These are phyloP conservation scores for Pentalonia nigronervosa DNA, from an alignment of 1,140 invertebrate species.

Conservation along the genomic window DNA sequence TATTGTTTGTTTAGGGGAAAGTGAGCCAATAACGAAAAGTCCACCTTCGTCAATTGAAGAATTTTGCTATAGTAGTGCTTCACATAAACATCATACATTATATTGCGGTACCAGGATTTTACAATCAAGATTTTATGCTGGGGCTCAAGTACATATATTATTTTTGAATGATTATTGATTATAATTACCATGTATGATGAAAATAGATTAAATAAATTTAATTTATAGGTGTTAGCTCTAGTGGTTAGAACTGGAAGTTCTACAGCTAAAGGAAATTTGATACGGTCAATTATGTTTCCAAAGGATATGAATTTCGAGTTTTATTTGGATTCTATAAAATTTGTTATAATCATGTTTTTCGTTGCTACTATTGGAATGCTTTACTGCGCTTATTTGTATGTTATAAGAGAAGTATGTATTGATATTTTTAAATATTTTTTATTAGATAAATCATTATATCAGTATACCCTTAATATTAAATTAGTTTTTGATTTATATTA, in stretches of 20 bases:
- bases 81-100: slow-evolving; percentile 80
- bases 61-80: slow-evolving; percentile 67
- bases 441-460: neutral
- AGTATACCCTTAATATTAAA: neutral
- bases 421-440: neutral
- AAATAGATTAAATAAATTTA: slow-evolving; percentile 62
- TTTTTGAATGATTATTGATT: neutral
- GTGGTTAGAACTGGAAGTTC: slow-evolving; percentile 87
- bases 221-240: slow-evolving; percentile 75
- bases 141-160: slow-evolving; percentile 67
- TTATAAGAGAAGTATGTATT: slow-evolving; percentile 66
- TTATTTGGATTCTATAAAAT: slow-evolving; percentile 87
- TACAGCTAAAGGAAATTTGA: slow-evolving; percentile 88
- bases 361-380: slow-evolving; percentile 69
- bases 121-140: slow-evolving; percentile 91
- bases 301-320: slow-evolving; percentile 82
- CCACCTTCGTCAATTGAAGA: slow-evolving; percentile 66
- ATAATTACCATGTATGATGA: neutral
- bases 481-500: neutral
- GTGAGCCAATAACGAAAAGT: slow-evolving; percentile 83
- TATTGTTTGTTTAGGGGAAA: slow-evolving; percentile 70
- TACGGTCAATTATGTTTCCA: slow-evolving; percentile 91
- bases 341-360: slow-evolving; percentile 70
- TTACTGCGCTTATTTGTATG: slow-evolving; percentile 69
- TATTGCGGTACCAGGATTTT: slow-evolving; percentile 95